Conservation (phyloP, 1,140 invertebrate genomes). For the Orius insidiosus region DNA sequence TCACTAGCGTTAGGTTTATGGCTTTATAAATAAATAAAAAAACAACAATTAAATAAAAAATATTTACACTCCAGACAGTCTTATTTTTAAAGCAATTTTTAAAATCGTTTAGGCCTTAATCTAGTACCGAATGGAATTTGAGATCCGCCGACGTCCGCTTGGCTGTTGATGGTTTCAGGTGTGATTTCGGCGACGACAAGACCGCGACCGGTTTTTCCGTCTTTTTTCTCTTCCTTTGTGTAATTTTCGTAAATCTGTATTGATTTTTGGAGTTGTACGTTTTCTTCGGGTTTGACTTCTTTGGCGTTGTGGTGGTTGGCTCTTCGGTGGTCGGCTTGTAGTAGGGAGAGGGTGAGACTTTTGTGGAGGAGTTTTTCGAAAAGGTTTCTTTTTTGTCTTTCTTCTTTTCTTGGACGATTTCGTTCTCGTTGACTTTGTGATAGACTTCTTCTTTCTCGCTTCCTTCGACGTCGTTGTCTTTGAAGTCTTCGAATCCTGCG, state of each 20-base stretch:
- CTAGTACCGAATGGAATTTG: slow-evolving; percentile 1
- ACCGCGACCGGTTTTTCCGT: background rate
- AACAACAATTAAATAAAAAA: background rate
- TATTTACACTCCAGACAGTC: slow-evolving; percentile 1
- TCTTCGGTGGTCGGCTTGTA: background rate
- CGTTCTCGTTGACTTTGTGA: slow-evolving; percentile 5
- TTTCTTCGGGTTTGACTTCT: slow-evolving; percentile 10
- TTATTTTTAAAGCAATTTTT: background rate
- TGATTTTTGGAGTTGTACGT: slow-evolving; percentile 8
- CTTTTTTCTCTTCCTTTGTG: background rate
- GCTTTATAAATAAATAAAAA: background rate
- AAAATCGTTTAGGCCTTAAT: slow-evolving; percentile 11
- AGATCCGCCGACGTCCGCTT: background rate
- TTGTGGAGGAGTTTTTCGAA: slow-evolving; percentile 1
- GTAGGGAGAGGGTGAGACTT: background rate
- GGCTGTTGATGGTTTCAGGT: background rate
- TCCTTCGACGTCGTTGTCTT: slow-evolving; percentile 12
- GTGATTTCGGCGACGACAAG: background rate
- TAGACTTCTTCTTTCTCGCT: slow-evolving; percentile 5
- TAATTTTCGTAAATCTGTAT: slow-evolving; percentile 7
- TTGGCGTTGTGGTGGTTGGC: background rate
- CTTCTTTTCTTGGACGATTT: slow-evolving; percentile 1
- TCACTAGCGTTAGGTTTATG: background rate
- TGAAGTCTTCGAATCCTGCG: background rate
- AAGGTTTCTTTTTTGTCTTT: slow-evolving; percentile 1